Evolutionary conservation across 2,888 invertebrate species (phyloP), one percentile per base, ranked within the genome.

Genomic region (Esperia sulphurella): DNA sequence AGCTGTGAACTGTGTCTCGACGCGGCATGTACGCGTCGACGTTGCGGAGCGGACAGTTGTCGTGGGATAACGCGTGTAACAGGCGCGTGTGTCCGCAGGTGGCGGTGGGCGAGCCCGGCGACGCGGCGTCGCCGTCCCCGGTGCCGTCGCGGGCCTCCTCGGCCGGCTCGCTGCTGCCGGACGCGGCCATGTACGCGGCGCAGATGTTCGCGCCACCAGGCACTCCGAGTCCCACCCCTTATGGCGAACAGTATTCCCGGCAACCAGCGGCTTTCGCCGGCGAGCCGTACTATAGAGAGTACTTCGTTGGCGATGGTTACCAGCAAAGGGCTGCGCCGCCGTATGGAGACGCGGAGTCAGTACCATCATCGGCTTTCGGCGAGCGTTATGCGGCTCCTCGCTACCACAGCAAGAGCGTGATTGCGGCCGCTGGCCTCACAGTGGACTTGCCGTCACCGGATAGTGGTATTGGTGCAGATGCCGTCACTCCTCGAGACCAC

Each of bases 391-490:
- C 92, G 41, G 91, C 93, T 35, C 93, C 92, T 67, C 91, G 92
- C 58, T 94, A 95, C 83, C 94, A 94, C 71, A 92, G 93, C 74
- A 91, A 94, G 88, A 91, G 94, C 71, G 91, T 93, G 74, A 92
- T 95, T 72, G 93, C 93, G 45, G 94, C 94, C 51, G 94, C 94
- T 57, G 96, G 96, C 40, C 93, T 97, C 63, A 96, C 97, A 45
- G 97, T 97, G 74, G 98, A 98, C 89, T 92, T 98, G 75, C 97
- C 98, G 29, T 97, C 97, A 65, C 97, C 97, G 29, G 98, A 98
- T 90, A 96, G 96, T 75, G 98, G 98, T 58, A 98, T 98, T 75
- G 98, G 98, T 57, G 96, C 97, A 37, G 96, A 97, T 75, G 96
- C 97, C 63, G 96, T 97, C 79, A 97, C 97, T 53, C 97, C 97